Conservation (phyloP, 53 echinoderm and acorn worm genomes). For the Paracentrotus lividus region DNA sequence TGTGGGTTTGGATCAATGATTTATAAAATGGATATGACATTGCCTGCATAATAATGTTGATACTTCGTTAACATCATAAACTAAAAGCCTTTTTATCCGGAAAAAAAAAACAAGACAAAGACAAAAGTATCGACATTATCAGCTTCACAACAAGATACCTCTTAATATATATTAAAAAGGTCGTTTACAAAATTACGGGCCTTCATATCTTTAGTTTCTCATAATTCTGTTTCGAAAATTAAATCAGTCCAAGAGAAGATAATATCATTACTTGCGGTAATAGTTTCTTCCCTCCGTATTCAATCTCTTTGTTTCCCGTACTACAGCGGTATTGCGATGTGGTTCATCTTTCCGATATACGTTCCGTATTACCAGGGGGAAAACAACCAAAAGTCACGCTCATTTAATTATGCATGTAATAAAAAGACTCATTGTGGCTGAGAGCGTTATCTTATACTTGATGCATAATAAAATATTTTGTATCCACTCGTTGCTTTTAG, state of each 20-base stretch:
- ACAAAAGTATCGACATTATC: neutral
- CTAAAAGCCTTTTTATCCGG: neutral
- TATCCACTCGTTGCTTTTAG: conserved; percentile 51
- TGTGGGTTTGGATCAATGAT: too few species aligned
- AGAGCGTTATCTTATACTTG: neutral
- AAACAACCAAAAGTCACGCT: conserved; percentile 69
- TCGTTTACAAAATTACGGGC: conserved; percentile 19
- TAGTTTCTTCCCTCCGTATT: conserved; percentile 25
- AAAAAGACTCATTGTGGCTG: conserved; percentile 35
- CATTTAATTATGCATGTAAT: conserved; percentile 67
- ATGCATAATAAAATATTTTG: conserved; percentile 29
- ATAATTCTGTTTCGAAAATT: neutral
- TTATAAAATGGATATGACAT: too few species aligned
- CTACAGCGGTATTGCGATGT: neutral
- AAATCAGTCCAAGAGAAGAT: conserved; percentile 1
- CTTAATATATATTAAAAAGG: neutral
- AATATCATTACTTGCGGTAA: conserved; percentile 56
- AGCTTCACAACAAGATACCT: neutral
- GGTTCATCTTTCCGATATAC: conserved; percentile 48
- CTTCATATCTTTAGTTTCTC: conserved; percentile 14
- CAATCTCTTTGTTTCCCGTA: conserved; percentile 7
- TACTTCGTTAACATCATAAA: neutral
- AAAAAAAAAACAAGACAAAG: neutral
- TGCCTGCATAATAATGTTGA: neutral
- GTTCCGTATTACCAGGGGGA: neutral